Evolutionary conservation across 2,888 invertebrate genomes (phyloP), one percentile per base, ranked within the genome.

Genomic region (Lasioglossum leucozonium): DNA sequence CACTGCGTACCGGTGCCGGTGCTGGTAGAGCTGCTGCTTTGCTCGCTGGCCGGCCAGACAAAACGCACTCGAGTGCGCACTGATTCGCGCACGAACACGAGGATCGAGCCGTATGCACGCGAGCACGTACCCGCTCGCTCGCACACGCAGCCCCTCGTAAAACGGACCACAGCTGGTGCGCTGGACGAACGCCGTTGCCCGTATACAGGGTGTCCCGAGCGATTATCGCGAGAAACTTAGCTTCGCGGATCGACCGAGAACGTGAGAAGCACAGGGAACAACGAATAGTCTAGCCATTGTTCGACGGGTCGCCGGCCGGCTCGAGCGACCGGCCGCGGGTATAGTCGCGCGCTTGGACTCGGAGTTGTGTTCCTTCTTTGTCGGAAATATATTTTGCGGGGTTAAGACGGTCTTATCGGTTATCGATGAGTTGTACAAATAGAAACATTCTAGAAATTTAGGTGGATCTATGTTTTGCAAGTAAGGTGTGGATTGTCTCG

Each of bases 1-100:
- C 87, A 86, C 83, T 87, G 82, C 55, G 82, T 74, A 77, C 77
- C 76, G 77, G 86, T 80, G 80, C 75, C 75, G 62, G 62, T 62
- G 62, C 62, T 62, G 30, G 16, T 26, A 22, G 47, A 51, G 58
- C 58, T 62, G 58, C 30, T 26, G 62, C 30, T 62, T 62, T 62
- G 30, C 62, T 62, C 62, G 65, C 65, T 79, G 62, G 37, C 67
- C 76, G 22, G 71, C 75, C 81, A 74, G 72, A 84, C 88, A 82
- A 81, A 40, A 87, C 88, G 87, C 88, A 84, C 88, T 88, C 87
- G 88, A 82, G 87, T 84, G 87, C 87, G 88, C 87, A 88, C 88
- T 87, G 88, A 88, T 88, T 88, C 85, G 88, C 85, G 84, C 84
- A 51, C 77, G 81, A 42, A 58, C 82, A 11, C 76, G 37, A 77